Evolutionary conservation across 2,113 vertebrate species (phyloP).

Genomic region (Chlamydotis undulata): DNA sequence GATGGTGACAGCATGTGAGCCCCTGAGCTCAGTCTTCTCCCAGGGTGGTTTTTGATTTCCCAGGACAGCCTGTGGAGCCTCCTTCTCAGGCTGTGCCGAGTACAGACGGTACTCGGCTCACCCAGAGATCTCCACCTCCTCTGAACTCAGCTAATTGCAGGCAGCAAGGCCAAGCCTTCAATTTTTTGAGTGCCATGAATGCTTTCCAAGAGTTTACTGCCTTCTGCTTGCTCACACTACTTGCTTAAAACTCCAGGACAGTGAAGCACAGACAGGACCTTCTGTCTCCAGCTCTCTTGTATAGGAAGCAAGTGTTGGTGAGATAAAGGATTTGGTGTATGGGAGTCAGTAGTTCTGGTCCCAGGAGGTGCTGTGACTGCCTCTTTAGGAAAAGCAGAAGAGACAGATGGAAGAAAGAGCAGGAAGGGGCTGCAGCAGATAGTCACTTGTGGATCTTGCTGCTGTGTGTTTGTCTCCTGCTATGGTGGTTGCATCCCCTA

Average conservation of each 20-base stretch:
- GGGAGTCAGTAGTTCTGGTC: neutral
- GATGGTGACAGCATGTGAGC: accelerated
- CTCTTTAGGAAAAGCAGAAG: neutral
- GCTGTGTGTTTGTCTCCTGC: neutral
- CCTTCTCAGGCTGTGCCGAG: neutral
- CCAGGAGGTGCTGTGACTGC: neutral
- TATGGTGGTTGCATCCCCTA: neutral
- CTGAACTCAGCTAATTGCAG: neutral
- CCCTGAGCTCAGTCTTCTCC: neutral
- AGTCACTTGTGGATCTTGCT: neutral
- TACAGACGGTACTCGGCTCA: neutral
- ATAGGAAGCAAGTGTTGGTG: neutral
- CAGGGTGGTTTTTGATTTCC: neutral
- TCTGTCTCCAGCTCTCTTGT: neutral
- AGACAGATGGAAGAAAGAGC: neutral
- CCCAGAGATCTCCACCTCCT: neutral
- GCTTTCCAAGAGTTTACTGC: neutral
- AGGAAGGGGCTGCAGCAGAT: neutral
- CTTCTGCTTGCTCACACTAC: neutral
- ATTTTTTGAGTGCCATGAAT: neutral
- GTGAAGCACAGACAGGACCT: neutral
- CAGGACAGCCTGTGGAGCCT: neutral
- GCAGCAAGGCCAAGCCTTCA: neutral
- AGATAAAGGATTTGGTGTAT: neutral
- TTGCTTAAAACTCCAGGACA: neutral